A percentile compares a stretch with the other conserved stretches of the same genome.
Conservation (phyloP, 2,797 vertebrate genomes). For the Bryconaethiops microstoma region DNA sequence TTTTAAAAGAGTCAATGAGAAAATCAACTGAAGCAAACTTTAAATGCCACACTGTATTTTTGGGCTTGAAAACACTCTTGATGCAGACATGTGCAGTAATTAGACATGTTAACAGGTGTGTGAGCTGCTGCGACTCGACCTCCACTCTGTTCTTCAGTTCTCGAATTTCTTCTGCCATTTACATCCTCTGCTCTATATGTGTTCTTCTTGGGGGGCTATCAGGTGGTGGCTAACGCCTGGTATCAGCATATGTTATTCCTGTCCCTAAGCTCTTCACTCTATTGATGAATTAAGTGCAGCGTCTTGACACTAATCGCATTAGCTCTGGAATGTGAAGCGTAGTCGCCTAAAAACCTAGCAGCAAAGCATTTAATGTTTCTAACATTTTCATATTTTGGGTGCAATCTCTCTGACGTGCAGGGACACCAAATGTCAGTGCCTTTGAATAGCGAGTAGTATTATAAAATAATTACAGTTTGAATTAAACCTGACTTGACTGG, state of each 20-base stretch:
- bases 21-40: neutral
- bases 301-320: slow-evolving; percentile 22
- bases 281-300: slow-evolving; percentile 13
- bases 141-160: slow-evolving; percentile 25
- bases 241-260: slow-evolving; percentile 54
- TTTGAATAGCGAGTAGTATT: neutral
- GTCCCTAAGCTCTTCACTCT: slow-evolving; percentile 25
- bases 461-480: neutral
- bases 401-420: neutral
- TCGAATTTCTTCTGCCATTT: slow-evolving; percentile 47
- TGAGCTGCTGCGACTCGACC: slow-evolving; percentile 18
- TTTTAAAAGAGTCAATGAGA: neutral
- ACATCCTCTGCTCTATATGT: slow-evolving; percentile 34
- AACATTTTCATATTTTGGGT: neutral
- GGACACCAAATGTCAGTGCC: neutral
- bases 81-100: neutral
- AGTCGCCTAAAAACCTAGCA: neutral
- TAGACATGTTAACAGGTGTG: slow-evolving; percentile 38
- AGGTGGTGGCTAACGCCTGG: slow-evolving; percentile 28
- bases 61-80: neutral
- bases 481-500: neutral
- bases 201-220: slow-evolving; percentile 35
- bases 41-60: neutral
- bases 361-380: neutral
- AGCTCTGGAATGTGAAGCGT: slow-evolving; percentile 1